These are phyloP conservation scores for Thermophis baileyi DNA, from an alignment of 2,113 vertebrate species.

Conservation along the genomic window DNA sequence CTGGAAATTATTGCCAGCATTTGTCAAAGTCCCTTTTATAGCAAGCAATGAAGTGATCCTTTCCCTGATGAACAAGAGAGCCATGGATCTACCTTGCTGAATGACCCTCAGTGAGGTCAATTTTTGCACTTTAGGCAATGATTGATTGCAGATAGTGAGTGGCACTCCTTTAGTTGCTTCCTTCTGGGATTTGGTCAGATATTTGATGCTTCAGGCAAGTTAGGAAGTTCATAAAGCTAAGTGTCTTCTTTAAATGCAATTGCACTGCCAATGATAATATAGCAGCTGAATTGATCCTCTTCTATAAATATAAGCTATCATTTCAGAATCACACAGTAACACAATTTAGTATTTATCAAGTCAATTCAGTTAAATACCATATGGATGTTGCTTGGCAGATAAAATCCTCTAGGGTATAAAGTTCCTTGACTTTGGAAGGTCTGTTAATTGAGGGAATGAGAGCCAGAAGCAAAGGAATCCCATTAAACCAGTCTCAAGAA, in stretches of 20 bases:
- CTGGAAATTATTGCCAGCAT: constrained; percentile 66
- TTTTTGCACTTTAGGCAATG: constrained; percentile 53
- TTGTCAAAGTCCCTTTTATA: constrained; percentile 61
- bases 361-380: not conserved
- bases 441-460: not conserved
- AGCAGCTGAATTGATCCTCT: not conserved
- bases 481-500: not conserved
- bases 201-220: constrained; percentile 36
- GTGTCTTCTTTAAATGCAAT: not conserved
- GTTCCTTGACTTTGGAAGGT: not conserved
- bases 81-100: constrained; percentile 46
- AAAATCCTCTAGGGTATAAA: not conserved
- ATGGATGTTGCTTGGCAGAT: not conserved
- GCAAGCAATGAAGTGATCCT: constrained; percentile 47
- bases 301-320: constrained; percentile 2
- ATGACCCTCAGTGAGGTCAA: constrained; percentile 41
- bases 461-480: not conserved
- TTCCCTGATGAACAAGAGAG: constrained; percentile 46
- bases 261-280: constrained; percentile 15
- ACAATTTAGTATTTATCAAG: not conserved
- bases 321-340: constrained; percentile 15
- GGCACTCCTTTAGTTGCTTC: constrained; percentile 50
- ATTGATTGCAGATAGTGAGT: constrained; percentile 67
- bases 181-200: constrained; percentile 50
- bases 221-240: rapidly evolving